These are phyloP conservation scores for Chionodraco myersi DNA, from an alignment of 2,113 vertebrate species.

Conservation along the genomic window DNA sequence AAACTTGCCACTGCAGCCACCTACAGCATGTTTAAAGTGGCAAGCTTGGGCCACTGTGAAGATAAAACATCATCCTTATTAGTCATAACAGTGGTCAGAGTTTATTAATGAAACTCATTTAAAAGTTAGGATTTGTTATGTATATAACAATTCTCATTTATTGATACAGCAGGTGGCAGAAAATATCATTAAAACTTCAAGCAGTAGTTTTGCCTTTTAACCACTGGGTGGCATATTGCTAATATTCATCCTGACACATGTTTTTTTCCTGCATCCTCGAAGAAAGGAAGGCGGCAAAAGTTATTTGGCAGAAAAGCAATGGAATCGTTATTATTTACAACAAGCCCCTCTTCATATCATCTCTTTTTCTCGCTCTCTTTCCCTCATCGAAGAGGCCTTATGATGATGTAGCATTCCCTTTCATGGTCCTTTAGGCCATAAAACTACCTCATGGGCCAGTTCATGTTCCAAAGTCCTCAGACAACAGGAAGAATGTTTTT, in stretches of 20 bases:
- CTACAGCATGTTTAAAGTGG: constrained; percentile 23
- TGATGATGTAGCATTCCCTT: not conserved
- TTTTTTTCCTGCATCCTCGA: not conserved
- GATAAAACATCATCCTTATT: constrained; percentile 20
- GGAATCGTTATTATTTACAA: not conserved
- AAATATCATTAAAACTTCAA: not conserved
- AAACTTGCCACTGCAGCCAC: constrained; percentile 33
- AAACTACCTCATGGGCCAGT: constrained; percentile 33
- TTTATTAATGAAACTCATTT: not conserved
- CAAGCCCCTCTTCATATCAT: not conserved
- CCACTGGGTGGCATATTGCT: constrained; percentile 67
- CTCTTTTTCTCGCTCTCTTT: constrained; percentile 7
- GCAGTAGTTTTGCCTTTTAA: constrained; percentile 11
- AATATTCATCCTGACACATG: not conserved
- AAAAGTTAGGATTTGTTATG: not conserved
- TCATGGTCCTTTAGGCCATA: constrained; percentile 36
- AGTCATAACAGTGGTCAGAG: not conserved
- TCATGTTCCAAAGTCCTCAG: constrained; percentile 61
- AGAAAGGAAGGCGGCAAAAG: not conserved
- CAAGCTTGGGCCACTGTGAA: constrained; percentile 65
- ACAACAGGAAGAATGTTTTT: constrained; percentile 2
- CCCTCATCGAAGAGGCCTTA: not conserved
- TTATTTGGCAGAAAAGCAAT: not conserved
- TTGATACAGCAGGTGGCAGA: not conserved
- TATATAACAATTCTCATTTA: not conserved